Conservation (phyloP, 2,888 invertebrate species). For the Flexamia atlantica region DNA sequence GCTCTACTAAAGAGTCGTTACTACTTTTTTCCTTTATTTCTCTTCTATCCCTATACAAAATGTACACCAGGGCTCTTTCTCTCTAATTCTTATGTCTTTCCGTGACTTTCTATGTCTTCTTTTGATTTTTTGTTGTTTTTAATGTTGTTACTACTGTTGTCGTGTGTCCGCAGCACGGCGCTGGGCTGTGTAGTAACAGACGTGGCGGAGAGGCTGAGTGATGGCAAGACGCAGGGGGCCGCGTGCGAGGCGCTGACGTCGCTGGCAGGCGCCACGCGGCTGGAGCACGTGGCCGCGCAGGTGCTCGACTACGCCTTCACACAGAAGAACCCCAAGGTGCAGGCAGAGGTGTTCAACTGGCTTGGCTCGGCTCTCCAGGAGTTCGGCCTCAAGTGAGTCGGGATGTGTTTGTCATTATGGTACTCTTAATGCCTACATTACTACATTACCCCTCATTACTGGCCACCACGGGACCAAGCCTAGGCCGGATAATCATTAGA, state of each 20-base stretch:
- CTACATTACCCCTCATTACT: too few relatives aligned
- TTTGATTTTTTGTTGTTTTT: too few relatives aligned
- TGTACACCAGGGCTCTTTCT: too few relatives aligned
- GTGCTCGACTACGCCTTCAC: constrained; percentile 86
- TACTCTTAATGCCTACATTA: too few relatives aligned
- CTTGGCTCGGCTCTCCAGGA: constrained; percentile 87
- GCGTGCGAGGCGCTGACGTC: constrained; percentile 85
- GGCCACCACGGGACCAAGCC: too few relatives aligned
- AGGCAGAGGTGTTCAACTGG: constrained; percentile 91
- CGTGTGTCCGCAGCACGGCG: constrained; percentile 77
- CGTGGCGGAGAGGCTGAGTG: constrained; percentile 90
- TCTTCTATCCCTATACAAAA: too few relatives aligned
- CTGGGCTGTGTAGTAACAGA: constrained; percentile 88
- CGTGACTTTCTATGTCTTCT: too few relatives aligned
- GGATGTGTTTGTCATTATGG: too few relatives aligned
- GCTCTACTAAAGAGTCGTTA: too few relatives aligned
- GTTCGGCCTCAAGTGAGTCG: constrained; percentile 89
- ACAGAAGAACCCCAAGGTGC: constrained; percentile 95
- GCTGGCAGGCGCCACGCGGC: constrained; percentile 87
- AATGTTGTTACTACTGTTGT: background rate
- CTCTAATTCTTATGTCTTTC: too few relatives aligned
- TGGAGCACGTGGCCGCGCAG: constrained; percentile 86
- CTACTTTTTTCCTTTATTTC: too few relatives aligned
- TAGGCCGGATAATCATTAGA: too few relatives aligned
- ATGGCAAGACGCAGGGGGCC: constrained; percentile 82